Evolutionary conservation across 2,113 vertebrate genomes (phyloP).

Genomic region (Hydrochoerus hydrochaeris): DNA sequence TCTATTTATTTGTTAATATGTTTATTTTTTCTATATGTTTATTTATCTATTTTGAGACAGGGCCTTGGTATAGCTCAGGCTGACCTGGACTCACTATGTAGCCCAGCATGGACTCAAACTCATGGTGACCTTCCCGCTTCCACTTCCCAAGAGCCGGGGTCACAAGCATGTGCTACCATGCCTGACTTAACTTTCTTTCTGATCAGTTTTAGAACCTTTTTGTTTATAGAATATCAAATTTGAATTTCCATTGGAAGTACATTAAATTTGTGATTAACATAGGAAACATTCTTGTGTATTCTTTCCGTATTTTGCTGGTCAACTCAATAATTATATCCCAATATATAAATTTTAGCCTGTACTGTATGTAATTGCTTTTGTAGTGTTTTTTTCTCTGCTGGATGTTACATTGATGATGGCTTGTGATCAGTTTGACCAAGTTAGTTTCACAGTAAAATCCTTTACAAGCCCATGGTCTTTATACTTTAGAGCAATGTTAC

Average conservation of each 20-base stretch:
- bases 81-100: no score
- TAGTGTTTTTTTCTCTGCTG: not conserved
- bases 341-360: not conserved
- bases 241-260: not conserved
- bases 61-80: no score
- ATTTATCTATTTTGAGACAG: no score
- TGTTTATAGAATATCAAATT: not conserved
- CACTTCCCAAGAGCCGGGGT: no score
- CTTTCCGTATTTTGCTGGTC: not conserved
- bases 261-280: not conserved
- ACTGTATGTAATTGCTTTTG: not conserved
- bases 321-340: not conserved
- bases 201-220: not conserved
- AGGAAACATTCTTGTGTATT: not conserved
- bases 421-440: not conserved
- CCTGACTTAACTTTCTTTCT: not conserved
- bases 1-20: no score
- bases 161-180: no score
- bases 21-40: no score
- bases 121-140: no score
- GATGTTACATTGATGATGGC: not conserved
- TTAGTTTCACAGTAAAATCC: not conserved
- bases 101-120: no score
- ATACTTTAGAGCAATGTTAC: not conserved
- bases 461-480: not conserved